Conservation (phyloP, 2,113 vertebrate species). For the Nothobranchius furzeri region DNA sequence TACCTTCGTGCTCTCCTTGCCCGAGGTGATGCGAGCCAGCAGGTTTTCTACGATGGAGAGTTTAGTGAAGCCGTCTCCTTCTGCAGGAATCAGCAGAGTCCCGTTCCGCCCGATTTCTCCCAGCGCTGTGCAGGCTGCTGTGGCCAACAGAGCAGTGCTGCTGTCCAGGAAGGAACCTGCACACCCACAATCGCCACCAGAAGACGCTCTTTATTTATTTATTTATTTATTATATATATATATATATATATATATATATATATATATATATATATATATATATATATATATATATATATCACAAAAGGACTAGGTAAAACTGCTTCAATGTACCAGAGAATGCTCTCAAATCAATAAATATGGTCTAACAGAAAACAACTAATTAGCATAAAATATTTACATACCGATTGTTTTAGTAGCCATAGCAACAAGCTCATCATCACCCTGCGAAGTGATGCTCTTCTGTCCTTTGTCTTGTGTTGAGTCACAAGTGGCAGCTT, state of each 20-base stretch:
- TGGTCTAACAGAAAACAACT: neutral
- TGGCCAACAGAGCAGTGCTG: constrained; percentile 82
- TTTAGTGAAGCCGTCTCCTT: constrained; percentile 91
- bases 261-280: too few species aligned
- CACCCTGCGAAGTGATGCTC: constrained; percentile 75
- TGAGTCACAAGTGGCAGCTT: constrained; percentile 60
- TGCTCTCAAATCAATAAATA: too few species aligned
- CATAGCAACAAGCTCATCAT: constrained; percentile 85
- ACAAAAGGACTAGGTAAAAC: too few species aligned
- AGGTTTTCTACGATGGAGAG: constrained; percentile 89
- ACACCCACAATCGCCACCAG: neutral
- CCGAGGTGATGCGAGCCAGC: constrained; percentile 89
- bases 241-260: too few species aligned
- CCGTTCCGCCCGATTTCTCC: constrained; percentile 95
- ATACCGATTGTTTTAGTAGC: constrained; percentile 91
- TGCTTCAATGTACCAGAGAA: too few species aligned
- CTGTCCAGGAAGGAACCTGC: constrained; percentile 91
- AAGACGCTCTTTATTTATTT: neutral
- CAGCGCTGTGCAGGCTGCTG: constrained; percentile 91
- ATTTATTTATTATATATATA: too few species aligned
- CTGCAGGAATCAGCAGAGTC: constrained; percentile 84
- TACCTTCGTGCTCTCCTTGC: constrained; percentile 95
- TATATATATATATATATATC: too few species aligned
- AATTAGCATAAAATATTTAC: neutral
- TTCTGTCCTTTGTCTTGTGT: constrained; percentile 67